These are phyloP conservation scores for Drosophila merina DNA, from an alignment of 2,888 invertebrate species.

Conservation along the genomic window DNA sequence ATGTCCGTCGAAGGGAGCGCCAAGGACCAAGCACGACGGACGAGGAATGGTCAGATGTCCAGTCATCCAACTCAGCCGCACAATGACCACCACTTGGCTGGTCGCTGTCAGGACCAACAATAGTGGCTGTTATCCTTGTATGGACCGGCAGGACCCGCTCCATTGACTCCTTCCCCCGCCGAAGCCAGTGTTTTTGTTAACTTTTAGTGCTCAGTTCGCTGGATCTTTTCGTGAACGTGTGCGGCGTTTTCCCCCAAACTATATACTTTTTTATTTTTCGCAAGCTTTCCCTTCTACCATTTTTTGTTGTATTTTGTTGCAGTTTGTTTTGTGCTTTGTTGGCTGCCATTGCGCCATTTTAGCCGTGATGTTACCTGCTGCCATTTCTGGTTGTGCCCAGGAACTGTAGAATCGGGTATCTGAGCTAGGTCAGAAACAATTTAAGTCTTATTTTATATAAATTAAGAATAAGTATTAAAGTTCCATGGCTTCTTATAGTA, in stretches of 20 bases:
- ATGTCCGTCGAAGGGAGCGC: conserved; percentile 51
- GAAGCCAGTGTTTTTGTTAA: conserved; percentile 34
- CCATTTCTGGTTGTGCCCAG: conserved; percentile 40
- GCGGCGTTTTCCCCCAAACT: conserved; percentile 26
- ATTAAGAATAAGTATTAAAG: too few species aligned
- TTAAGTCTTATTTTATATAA: too few species aligned
- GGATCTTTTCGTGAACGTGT: conserved; percentile 39
- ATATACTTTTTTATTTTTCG: conserved; percentile 44
- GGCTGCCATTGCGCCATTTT: conserved; percentile 45
- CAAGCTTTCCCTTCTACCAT: conserved; percentile 27
- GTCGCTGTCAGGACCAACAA: conserved; percentile 51
- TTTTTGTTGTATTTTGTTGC: conserved; percentile 35
- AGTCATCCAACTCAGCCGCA: conserved; percentile 53
- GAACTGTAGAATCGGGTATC: too few species aligned
- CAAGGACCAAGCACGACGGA: conserved; percentile 9
- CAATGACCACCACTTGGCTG: conserved; percentile 63
- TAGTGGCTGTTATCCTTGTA: conserved; percentile 20
- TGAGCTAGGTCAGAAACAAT: too few species aligned
- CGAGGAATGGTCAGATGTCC: conserved; percentile 9
- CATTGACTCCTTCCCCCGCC: not conserved
- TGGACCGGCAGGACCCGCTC: not conserved
- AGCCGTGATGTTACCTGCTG: conserved; percentile 37
- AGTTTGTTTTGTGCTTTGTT: conserved; percentile 43
- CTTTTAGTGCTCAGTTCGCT: conserved; percentile 55
- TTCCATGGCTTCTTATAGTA: too few species aligned